Evolutionary conservation across 37 sponge, comb jelly and placozoan genomes (phyloP).

Genomic region (Haliclona indistincta): DNA sequence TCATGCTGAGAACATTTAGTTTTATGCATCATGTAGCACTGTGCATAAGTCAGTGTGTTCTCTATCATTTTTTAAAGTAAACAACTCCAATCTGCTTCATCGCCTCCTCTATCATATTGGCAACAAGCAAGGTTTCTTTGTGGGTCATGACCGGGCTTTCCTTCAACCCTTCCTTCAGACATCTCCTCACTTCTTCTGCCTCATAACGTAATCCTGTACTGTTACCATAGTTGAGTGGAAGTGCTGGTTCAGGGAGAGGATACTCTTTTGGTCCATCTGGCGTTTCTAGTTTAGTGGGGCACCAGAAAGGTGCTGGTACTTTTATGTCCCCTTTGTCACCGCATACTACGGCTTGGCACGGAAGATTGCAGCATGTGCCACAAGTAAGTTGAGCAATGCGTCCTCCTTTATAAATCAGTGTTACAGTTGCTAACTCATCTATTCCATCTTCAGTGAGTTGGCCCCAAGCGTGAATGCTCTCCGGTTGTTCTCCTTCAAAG

Average conservation of each 20-base stretch:
- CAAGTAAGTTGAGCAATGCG: conserved; percentile 55
- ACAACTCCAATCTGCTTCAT: conserved; percentile 55
- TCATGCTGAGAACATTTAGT: too few relatives aligned
- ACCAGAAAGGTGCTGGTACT: conserved; percentile 65
- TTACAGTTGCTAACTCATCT: conserved; percentile 22
- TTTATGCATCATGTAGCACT: too few relatives aligned
- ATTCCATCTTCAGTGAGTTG: conserved; percentile 25
- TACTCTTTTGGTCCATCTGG: conserved; percentile 38
- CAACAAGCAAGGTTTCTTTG: conserved; percentile 47
- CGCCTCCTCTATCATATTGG: conserved; percentile 55
- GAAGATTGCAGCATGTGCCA: conserved; percentile 9
- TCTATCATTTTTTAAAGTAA: conserved; percentile 20
- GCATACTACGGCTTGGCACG: conserved; percentile 51
- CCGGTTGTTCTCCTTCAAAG: conserved; percentile 59
- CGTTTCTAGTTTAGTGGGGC: conserved; percentile 57
- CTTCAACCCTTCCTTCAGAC: conserved; percentile 55
- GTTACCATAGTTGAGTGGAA: conserved; percentile 38
- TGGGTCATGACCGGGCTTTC: conserved; percentile 59
- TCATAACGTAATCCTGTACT: conserved; percentile 72
- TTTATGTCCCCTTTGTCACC: conserved; percentile 69
- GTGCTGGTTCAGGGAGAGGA: conserved; percentile 34
- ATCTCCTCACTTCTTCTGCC: conserved; percentile 58
- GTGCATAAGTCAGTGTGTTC: too few relatives aligned
- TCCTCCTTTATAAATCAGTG: conserved; percentile 32
- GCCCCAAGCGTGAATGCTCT: conserved; percentile 43